Base-by-base conservation (phyloP, 2,113 vertebrate species). In the Acanthochromis polyacanthus region DNA sequence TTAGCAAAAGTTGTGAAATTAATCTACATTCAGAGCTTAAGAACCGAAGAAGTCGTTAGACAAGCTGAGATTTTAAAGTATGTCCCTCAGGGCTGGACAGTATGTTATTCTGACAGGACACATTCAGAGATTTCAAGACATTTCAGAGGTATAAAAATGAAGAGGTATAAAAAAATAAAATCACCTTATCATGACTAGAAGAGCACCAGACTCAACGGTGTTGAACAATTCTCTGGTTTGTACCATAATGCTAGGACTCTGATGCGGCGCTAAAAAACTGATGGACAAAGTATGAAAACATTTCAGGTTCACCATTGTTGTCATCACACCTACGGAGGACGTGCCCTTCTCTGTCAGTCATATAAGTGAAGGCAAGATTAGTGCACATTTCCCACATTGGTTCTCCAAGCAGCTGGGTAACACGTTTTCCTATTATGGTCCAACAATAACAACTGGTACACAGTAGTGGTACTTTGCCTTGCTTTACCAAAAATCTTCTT, bases 71-170 rank as follows among this genome's bases (percentile, higher is more conserved):
- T 52, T 48, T 69, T 25, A 53, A 70, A 48, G 48, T 4, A 40
- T 67, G 70, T 70, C 43, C 38, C 53, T 76, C 64, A 16, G 48
- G 74, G 71, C 53, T 20, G 46, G 61, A 82, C 59, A 65, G 30
- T 20, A 4, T 57, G 62, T 75, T 67, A 81, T 19, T 64, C 50
- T 52, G 51, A 86, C 78, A 59, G 58, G 71, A 88, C 71, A 88
- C 81, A 84, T 87, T 91, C 79, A 91, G 81, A 89, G 52, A 84
- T 51, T 73, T 82, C 74, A 69, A 85, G 67, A 88, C 57, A 82
- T 84, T 56, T 80, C 67, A 71, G 81, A 88, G 82, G 81, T 86
- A 90, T 83, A 84, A 82, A 88, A 83, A 83, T 57, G 20, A 74
- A 57, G 70, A 87, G 78, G 78, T 85, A 81, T 74, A 81, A 66